Evolutionary conservation across 2,888 invertebrate genomes (phyloP).

Genomic region (Amblyteles armatorius): DNA sequence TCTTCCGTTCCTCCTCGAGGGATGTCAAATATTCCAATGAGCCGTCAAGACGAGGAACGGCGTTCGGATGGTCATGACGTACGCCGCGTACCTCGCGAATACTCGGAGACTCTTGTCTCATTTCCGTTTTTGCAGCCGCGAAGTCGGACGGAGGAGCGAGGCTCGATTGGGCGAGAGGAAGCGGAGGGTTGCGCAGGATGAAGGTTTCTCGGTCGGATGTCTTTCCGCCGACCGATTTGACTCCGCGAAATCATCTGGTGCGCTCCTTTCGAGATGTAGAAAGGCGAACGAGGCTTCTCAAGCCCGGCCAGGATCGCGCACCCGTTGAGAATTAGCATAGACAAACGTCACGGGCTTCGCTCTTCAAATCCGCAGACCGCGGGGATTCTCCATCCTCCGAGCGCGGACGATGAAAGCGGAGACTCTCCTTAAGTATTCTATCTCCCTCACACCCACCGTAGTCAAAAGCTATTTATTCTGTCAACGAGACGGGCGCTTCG

Average conservation of each 20-base stretch:
- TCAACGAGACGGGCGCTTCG: slow-evolving; percentile 33
- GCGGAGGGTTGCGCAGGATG: not conserved
- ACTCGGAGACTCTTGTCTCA: slow-evolving; percentile 28
- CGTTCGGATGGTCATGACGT: slow-evolving; percentile 23
- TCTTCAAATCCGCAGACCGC: slow-evolving; percentile 68
- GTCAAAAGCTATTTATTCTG: slow-evolving; percentile 71
- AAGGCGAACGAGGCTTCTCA: slow-evolving; percentile 31
- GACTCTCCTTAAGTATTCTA: slow-evolving; percentile 3
- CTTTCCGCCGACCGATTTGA: slow-evolving; percentile 36
- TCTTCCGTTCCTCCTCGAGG: slow-evolving; percentile 14
- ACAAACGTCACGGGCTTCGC: slow-evolving; percentile 74
- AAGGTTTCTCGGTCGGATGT: slow-evolving; percentile 21
- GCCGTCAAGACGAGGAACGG: slow-evolving; percentile 22
- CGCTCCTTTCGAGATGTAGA: slow-evolving; percentile 19
- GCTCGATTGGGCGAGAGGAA: not conserved
- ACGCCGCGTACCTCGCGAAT: slow-evolving; percentile 55
- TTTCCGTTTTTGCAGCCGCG: slow-evolving; percentile 21
- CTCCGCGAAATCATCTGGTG: slow-evolving; percentile 22
- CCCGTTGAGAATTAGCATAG: slow-evolving; percentile 76
- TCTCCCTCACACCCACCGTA: slow-evolving; percentile 22
- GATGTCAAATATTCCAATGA: slow-evolving; percentile 74
- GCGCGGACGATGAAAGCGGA: slow-evolving; percentile 10
- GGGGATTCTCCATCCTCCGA: not conserved
- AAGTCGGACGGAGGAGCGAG: slow-evolving; percentile 3
- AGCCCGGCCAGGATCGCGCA: slow-evolving; percentile 42